Conservation (phyloP, 2,113 vertebrate species). For the Piprites chloris region DNA sequence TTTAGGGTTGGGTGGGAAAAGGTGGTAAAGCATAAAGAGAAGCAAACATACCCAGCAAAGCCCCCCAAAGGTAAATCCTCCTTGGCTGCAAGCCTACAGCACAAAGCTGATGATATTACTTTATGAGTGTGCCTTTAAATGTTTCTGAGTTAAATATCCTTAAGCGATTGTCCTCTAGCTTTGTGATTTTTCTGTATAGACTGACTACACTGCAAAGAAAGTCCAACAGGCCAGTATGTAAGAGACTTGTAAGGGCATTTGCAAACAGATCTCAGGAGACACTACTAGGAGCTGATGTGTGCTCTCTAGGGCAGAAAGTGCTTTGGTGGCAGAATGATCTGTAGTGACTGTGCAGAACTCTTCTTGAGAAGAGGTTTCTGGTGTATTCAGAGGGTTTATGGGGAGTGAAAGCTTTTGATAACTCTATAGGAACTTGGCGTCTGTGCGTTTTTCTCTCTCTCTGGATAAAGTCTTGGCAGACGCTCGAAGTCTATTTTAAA, state of each 20-base stretch:
- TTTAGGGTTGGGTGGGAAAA: background rate
- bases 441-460: background rate
- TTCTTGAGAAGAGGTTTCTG: conserved; percentile 6
- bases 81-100: background rate
- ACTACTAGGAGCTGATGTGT: background rate
- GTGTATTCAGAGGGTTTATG: background rate
- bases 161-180: background rate
- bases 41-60: background rate
- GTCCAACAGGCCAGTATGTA: background rate
- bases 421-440: conserved; percentile 62
- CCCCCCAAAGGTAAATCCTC: background rate
- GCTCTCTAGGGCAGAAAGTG: background rate
- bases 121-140: background rate
- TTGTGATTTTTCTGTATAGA: background rate
- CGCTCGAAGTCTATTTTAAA: conserved; percentile 26
- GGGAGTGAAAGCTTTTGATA: conserved; percentile 57
- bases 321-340: background rate
- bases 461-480: conserved; percentile 66
- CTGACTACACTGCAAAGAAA: background rate
- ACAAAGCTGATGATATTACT: background rate
- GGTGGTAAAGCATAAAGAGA: background rate
- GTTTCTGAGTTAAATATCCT: background rate
- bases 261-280: background rate
- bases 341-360: background rate
- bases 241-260: background rate